Evolutionary conservation across 2,113 vertebrate genomes (phyloP), one percentile per base, ranked within the genome.

Genomic region (Oryzias melastigma): DNA sequence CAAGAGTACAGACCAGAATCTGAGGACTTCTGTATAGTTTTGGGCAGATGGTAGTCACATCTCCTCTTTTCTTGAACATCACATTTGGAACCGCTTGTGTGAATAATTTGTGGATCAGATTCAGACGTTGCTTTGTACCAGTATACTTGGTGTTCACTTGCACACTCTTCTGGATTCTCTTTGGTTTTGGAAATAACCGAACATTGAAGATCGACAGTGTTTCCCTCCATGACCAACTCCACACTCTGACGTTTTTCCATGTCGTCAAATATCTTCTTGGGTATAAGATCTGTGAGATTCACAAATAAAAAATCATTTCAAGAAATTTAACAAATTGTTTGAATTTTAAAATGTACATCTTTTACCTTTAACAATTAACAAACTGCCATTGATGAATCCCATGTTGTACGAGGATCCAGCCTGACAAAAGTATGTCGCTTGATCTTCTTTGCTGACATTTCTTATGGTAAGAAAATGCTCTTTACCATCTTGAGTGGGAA

Each of bases 1-100:
- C 85, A 87, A 67, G 85, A 80, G 60, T 86, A 89, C 10, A 19
- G 83, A 13, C 73, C 85, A 58, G 57, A 18, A 44, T 86, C 76
- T 17, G 45, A 65, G 17, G 56, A 41, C 41, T 48, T 24, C 4
- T 48, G 8, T 4, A 74, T 64, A 6, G 65, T 63, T 66, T 63
- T 86, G 43, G 73, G 58, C 42, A 89, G 52, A 51, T 15, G 71
- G 62, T 77, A 82, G 45, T 45, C 24, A 63, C 83, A 89, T 18
- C 2, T 78, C 35, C 47, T 60, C 47, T 20, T 4, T 14, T 24
- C 35, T 8, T 52, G n/a, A 18, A 43, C 22, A 12, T 58, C 7
- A 35, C 12, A 57, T 0, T 15, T 65, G 17, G 8, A 2, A 0
- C 19, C 42, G 1, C 43, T 27, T 50, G 60, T 73, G 65, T 82